Evolutionary conservation across 2,888 invertebrate species (phyloP).

Genomic region (Melanophora roralis): DNA sequence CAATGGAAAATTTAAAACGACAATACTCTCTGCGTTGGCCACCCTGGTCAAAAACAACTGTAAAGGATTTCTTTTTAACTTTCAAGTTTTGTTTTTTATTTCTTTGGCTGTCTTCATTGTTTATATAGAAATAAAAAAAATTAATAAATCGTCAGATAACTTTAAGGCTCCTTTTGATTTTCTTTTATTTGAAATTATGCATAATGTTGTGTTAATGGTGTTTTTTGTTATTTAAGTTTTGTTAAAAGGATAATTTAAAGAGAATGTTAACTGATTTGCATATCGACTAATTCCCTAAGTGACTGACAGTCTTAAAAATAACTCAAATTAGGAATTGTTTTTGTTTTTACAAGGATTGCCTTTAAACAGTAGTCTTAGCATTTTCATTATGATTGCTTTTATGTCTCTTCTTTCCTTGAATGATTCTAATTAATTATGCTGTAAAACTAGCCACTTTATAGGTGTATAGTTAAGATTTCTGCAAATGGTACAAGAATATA

Average conservation of each 20-base stretch:
- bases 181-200: background rate
- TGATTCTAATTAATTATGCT: too few species aligned
- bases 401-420: too few species aligned
- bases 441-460: too few species aligned
- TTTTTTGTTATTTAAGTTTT: too few species aligned
- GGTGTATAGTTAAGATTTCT: too few species aligned
- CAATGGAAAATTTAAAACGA: too few species aligned
- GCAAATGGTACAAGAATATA: too few species aligned
- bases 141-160: conserved; percentile 25
- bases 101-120: background rate
- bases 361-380: too few species aligned
- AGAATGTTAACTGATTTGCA: background rate
- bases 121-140: background rate
- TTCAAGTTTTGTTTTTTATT: background rate
- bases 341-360: background rate
- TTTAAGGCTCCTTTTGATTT: background rate
- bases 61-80: background rate
- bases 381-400: too few species aligned
- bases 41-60: too few species aligned
- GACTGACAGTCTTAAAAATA: background rate
- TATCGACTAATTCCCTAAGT: background rate
- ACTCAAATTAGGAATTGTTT: background rate
- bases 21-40: too few species aligned
- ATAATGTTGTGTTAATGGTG: conserved; percentile 35
- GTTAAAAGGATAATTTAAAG: too few species aligned